Conservation (phyloP, 1,140 invertebrate species). For the Drosophila tristis region DNA sequence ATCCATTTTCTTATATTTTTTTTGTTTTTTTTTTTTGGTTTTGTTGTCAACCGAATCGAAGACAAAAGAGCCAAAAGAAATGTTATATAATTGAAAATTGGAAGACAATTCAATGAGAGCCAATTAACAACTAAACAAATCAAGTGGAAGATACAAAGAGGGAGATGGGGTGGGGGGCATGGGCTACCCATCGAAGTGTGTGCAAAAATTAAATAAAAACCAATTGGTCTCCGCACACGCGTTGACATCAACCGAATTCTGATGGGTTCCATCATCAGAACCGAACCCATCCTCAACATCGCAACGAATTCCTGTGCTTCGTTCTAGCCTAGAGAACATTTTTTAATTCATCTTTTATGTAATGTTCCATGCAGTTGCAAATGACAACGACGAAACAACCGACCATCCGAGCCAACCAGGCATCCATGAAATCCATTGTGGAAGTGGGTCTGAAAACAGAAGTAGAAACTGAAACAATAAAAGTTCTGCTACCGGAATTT, state of each 20-base stretch:
- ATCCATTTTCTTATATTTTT: slow-evolving; percentile 11
- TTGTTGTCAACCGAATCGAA: slow-evolving; percentile 26
- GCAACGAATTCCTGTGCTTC: background rate
- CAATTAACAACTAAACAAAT: slow-evolving; percentile 65
- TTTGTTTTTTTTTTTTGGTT: slow-evolving; percentile 2
- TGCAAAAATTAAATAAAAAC: slow-evolving; percentile 77
- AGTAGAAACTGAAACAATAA: slow-evolving; percentile 13
- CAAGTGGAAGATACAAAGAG: slow-evolving; percentile 37
- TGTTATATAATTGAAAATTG: slow-evolving; percentile 48
- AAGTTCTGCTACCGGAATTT: no score
- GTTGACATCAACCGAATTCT: slow-evolving; percentile 25
- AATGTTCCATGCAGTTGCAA: slow-evolving; percentile 38
- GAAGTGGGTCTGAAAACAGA: slow-evolving; percentile 19
- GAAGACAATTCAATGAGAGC: slow-evolving; percentile 69
- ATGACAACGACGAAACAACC: slow-evolving; percentile 8
- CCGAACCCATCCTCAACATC: background rate
- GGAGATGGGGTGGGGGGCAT: background rate
- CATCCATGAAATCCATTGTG: slow-evolving; percentile 42
- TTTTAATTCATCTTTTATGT: slow-evolving; percentile 23
- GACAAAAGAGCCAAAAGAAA: slow-evolving; percentile 4
- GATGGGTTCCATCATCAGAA: slow-evolving; percentile 28
- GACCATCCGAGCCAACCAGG: slow-evolving; percentile 16
- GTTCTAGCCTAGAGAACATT: slow-evolving; percentile 14
- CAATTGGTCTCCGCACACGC: slow-evolving; percentile 58
- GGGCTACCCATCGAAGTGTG: slow-evolving; percentile 52